Evolutionary conservation across 1,140 invertebrate genomes (phyloP), one percentile per base, ranked within the genome.

Genomic region (Macrobrachium nipponense): DNA sequence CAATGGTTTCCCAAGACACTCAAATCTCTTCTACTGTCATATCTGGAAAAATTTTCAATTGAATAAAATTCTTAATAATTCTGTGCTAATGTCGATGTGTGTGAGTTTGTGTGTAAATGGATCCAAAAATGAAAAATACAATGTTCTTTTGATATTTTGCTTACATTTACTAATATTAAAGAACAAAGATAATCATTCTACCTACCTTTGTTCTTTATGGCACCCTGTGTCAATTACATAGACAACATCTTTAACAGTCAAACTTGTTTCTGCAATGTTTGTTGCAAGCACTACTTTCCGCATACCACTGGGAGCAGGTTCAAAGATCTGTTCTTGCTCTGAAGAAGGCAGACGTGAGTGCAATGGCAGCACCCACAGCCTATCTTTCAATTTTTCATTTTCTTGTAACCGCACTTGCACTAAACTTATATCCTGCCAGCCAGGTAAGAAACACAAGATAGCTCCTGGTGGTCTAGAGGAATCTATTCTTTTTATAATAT

Each of bases 201-300:
- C 91, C 94, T 64, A 96, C 92, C 87, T 86, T 23, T 78, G 66
- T 90, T 97, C 96, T 91, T 98, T 98, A 0, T 95, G 94, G 90
- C 96, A 97, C 2, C 98, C 97, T 10, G 93, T 94, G 91, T 99
- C 97, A 75, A 99, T 95, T 0, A 99, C 97, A 91, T 95, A 98
- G 0, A 96, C 94, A 2, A 98, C 95, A 91, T 98, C 96, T 90
- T 97, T 95, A 66, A 98, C 96, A 0, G 97, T 98, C 36, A 98
- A 94, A 88, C 96, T 97, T 0, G 97, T 98, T 91, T 99, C 97
- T 0, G 97, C 97, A 88, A 99, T 97, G 90, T 98, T 98, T 0
- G 98, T 99, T 0, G 97, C 95, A 0, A 99, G 92, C 80, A 99
- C 97, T 58, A 98, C 95, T 92, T 98, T 98, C 44, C 96, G 92